Conservation (phyloP, 2,113 vertebrate species). For the Triplophysa siluroides region DNA sequence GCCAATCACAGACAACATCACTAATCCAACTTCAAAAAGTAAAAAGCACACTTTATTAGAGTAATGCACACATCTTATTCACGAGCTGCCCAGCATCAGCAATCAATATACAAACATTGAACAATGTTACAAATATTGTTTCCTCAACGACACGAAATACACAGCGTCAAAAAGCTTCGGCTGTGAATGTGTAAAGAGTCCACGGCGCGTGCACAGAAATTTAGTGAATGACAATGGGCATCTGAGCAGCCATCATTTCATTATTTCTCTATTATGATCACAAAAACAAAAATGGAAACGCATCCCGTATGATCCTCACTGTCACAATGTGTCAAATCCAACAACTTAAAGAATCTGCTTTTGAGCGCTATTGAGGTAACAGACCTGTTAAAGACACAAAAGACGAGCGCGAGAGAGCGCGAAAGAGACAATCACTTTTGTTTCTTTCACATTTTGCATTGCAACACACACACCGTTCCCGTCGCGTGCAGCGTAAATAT, state of each 20-base stretch:
- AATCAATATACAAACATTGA: not conserved
- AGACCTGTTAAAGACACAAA: conserved; percentile 29
- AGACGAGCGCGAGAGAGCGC: conserved; percentile 20
- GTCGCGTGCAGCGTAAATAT: not conserved
- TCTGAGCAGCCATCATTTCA: conserved; percentile 18
- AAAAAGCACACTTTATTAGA: not conserved
- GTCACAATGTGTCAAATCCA: not conserved
- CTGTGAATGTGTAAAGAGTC: not conserved
- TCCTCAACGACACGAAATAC: not conserved
- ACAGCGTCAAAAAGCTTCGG: not conserved
- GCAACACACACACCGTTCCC: not conserved
- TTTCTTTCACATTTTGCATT: conserved; percentile 15
- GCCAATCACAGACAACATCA: not conserved
- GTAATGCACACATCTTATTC: not conserved
- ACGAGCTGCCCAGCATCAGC: not conserved
- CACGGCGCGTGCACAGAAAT: conserved; percentile 21
- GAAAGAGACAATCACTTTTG: conserved; percentile 25
- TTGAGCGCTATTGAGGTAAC: not conserved
- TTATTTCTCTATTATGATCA: not conserved
- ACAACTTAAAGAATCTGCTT: conserved; percentile 2
- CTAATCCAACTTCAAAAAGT: conserved; percentile 9
- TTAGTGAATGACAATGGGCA: conserved; percentile 40
- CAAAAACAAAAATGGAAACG: not conserved
- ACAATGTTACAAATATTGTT: not conserved
- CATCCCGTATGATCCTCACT: not conserved